Conservation (phyloP, 23 tunicate species). For the Ascidia mentula region DNA sequence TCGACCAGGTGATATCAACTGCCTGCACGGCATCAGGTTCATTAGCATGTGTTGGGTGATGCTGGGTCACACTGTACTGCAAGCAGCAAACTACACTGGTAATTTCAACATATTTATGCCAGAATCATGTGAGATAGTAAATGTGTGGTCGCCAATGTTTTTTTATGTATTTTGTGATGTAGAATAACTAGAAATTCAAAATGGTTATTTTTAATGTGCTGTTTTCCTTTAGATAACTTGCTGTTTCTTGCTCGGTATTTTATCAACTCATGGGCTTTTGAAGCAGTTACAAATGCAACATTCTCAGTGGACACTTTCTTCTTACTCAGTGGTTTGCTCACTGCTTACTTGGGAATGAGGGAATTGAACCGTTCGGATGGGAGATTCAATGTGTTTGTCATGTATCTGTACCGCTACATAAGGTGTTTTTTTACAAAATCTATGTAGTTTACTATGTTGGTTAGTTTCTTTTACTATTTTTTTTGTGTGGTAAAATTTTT, state of each 20-base stretch:
- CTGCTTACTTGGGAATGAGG: constrained; percentile 70
- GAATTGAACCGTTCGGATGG: constrained; percentile 52
- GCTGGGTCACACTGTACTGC: constrained; percentile 55
- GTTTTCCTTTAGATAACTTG: constrained; percentile 51
- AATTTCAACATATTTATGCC: too few species aligned
- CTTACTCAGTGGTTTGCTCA: constrained; percentile 77
- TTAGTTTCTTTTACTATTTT: too few species aligned
- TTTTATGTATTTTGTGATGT: too few species aligned
- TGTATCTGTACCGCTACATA: constrained; percentile 75
- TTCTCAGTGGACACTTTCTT: constrained; percentile 84
- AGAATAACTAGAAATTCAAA: too few species aligned
- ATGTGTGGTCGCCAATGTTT: too few species aligned
- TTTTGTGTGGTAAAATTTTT: too few species aligned
- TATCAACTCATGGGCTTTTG: constrained; percentile 33
- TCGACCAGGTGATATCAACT: constrained; percentile 51
- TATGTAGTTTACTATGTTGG: too few species aligned
- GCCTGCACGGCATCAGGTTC: constrained; percentile 76
- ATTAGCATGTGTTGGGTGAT: constrained; percentile 84
- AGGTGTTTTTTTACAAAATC: constrained; percentile 62
- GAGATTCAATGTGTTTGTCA: constrained; percentile 59
- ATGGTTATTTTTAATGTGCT: too few species aligned
- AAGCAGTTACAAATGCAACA: constrained; percentile 55
- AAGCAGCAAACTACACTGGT: constrained; percentile 8
- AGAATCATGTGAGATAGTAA: too few species aligned
- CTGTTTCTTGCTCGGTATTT: constrained; percentile 31